These are phyloP conservation scores for Chelidonichthys spinosus DNA, from an alignment of 2,797 vertebrate genomes.

Conservation along the genomic window DNA sequence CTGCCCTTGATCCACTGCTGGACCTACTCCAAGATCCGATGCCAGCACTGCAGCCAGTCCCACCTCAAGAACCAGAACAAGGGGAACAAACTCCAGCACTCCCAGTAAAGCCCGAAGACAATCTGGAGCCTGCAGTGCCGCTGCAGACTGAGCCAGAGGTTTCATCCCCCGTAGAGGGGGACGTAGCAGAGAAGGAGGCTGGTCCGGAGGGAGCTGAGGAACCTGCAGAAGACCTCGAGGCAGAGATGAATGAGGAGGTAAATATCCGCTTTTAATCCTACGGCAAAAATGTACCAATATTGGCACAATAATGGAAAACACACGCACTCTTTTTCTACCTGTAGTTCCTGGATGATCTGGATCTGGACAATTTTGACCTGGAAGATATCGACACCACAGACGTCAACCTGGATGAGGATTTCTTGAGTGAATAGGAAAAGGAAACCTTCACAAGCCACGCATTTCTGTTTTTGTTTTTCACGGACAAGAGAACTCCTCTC, in stretches of 20 bases:
- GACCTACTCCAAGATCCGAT: conserved; percentile 24
- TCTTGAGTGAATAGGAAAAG: conserved; percentile 84
- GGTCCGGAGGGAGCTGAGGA: conserved; percentile 19
- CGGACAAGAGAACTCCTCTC: conserved; percentile 45
- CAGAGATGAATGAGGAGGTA: conserved; percentile 62
- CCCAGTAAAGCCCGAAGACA: conserved; percentile 18
- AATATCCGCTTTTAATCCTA: background rate
- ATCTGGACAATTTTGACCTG: conserved; percentile 93
- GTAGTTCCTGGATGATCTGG: conserved; percentile 89
- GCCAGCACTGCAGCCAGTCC: conserved; percentile 27
- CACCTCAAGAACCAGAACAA: conserved; percentile 18
- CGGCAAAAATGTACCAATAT: background rate
- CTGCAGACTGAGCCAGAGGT: conserved; percentile 39
- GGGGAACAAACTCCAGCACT: conserved; percentile 14
- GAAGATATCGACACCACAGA: conserved; percentile 92
- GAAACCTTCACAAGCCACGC: background rate
- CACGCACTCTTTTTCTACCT: background rate
- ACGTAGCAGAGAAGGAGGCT: conserved; percentile 10
- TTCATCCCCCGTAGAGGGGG: background rate
- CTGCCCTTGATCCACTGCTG: conserved; percentile 20
- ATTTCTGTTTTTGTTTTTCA: background rate
- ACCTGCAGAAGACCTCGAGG: conserved; percentile 69
- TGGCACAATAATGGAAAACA: accelerated
- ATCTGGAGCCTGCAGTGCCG: conserved; percentile 1
- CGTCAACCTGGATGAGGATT: conserved; percentile 94